Evolutionary conservation across 2,888 invertebrate genomes (phyloP), one percentile per base, ranked within the genome.

Genomic region (Exocentrus adspersus): DNA sequence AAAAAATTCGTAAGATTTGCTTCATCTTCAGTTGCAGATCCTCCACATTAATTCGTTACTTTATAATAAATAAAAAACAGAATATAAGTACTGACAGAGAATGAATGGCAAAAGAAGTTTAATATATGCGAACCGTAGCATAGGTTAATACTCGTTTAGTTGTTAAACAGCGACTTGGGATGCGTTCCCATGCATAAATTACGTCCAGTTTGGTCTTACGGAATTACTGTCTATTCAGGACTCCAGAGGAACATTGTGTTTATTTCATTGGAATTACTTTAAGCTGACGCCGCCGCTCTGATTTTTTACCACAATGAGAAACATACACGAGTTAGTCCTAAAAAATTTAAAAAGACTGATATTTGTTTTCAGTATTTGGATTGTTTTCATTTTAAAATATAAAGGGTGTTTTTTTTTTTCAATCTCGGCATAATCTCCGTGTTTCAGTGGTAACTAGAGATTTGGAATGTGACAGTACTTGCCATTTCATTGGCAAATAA

Each of bases 161-260:
- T 72, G 72, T 72, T 71, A 69, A 71, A 70, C 72, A 71, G 69
- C 68, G 71, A 65, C 71, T 66, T 67, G 64, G 65, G 69, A 70
- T 72, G 68, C 68, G 71, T 72, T 72, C 72, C 71, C 72, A 72
- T 71, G 68, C 72, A 72, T 73, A 71, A 71, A 71, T 71, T 73
- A 73, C 70, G 59, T 63, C 68, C 57, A 65, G 67, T 72, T 71
- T 72, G 64, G 69, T 70, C 65, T 69, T 62, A 63, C 69, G 67
- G 62, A 70, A 64, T 65, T 70, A 70, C 66, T 67, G 68, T 70
- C 70, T 68, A 69, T 72, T 70, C 62, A 64, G 62, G 58, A 69
- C 66, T 65, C 64, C 58, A 65, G 67, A 65, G 62, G 62, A 64
- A 64, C 68, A 54, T 70, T 64, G 63, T 61, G 64, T 71, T 68